Evolutionary conservation across 2,888 invertebrate species (phyloP), one percentile per base, ranked within the genome.

Genomic region (Nipponacmea schrenckii): DNA sequence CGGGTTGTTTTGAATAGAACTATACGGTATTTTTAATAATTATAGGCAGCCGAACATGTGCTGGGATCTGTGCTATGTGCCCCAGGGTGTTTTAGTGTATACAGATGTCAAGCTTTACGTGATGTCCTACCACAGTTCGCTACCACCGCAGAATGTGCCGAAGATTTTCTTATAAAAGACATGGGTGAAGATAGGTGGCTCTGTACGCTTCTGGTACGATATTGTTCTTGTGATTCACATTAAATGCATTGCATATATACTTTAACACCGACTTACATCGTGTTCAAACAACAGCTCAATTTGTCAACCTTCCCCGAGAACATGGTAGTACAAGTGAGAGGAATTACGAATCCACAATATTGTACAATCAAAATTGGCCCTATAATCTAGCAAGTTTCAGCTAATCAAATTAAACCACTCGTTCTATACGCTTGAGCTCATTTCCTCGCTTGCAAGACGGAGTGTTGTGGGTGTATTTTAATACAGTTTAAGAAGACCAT

Each of bases 81-180:
- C 4, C 87, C 87, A 1, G 87, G 87, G 0, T 87, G 87, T 75
- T 87, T 87, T 81, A 86, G 86, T 70, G 86, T 86, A 39, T 87
- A 85, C 79, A 72, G 87, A 26, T 83, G 82, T 64, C 73, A 71
- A 24, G 85, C 86, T 1, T 69, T 87, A 2, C 65, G 76, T 17
- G 84, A 85, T 56, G 79, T 86, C 20, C 72, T 87, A 20, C 80
- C 85, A 12, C 79, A 78, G 8, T 85, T 85, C 68, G 80, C 83
- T 56, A 77, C 79, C 44, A 78, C 75, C 12, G 85, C 84, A 15
- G 80, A 81, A 63, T 75, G 77, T 8, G 82, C 84, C 2, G 82
- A 83, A 63, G 84, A 85, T 56, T 85, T 85, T 72, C 80, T 85
- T 12, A 85, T 81, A 44, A 85, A 85, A 67, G 86, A 86, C 74